Evolutionary conservation across 2,888 invertebrate genomes (phyloP).

Genomic region (Dorcus hopei): DNA sequence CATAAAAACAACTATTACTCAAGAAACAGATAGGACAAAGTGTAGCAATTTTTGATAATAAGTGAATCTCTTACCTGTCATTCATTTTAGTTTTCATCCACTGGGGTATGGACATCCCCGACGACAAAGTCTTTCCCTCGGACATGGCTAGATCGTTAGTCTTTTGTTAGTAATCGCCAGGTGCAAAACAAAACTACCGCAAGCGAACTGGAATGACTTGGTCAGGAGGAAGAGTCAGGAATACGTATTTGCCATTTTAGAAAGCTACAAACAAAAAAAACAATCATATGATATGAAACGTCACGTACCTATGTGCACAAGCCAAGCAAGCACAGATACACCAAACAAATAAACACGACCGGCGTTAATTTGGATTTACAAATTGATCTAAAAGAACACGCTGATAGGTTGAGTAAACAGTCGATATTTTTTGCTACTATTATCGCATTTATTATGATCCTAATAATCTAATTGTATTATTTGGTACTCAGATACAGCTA

Average conservation of each 20-base stretch:
- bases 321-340: neutral
- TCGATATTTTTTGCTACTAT: too few species aligned
- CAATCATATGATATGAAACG: slow-evolving; percentile 11
- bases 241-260: neutral
- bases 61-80: slow-evolving; percentile 44
- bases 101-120: slow-evolving; percentile 64
- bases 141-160: slow-evolving; percentile 33
- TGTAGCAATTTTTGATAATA: too few species aligned
- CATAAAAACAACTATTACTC: too few species aligned
- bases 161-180: neutral
- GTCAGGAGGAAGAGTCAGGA: neutral
- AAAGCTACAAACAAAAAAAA: slow-evolving; percentile 12
- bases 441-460: too few species aligned
- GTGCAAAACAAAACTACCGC: neutral
- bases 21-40: too few species aligned
- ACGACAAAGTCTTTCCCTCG: slow-evolving; percentile 56
- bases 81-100: slow-evolving; percentile 73
- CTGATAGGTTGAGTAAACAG: too few species aligned
- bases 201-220: neutral
- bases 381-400: too few species aligned
- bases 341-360: neutral
- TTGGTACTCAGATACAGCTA: too few species aligned
- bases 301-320: neutral
- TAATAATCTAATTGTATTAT: too few species aligned
- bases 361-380: too few species aligned